Evolutionary conservation across 2,888 invertebrate species (phyloP).

Genomic region (Plusia festucae): DNA sequence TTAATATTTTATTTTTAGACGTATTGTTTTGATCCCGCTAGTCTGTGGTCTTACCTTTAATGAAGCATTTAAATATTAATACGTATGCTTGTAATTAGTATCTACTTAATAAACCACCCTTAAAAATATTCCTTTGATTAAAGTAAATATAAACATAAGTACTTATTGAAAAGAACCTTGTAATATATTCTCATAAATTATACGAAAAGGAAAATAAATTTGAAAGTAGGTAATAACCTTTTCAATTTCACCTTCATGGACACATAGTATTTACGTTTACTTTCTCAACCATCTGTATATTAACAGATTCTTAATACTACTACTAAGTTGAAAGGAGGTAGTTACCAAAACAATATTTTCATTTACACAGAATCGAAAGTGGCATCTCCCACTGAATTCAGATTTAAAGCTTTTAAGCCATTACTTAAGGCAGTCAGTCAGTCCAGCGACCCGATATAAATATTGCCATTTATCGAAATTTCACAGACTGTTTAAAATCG

Average conservation of each 20-base stretch:
- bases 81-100: neutral
- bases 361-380: neutral
- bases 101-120: neutral
- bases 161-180: neutral
- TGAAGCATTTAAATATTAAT: neutral
- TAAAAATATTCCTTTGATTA: neutral
- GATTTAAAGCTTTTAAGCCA: constrained; percentile 31
- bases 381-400: constrained; percentile 12
- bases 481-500: constrained; percentile 47
- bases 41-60: neutral
- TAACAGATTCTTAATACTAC: too few relatives aligned
- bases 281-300: too few relatives aligned
- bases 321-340: too few relatives aligned
- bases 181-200: neutral
- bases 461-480: constrained; percentile 47
- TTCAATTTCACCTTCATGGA: too few relatives aligned
- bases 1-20: neutral
- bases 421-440: constrained; percentile 43
- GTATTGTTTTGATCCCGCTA: neutral
- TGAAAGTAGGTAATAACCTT: too few relatives aligned
- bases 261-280: too few relatives aligned
- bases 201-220: too few relatives aligned
- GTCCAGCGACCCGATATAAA: constrained; percentile 46
- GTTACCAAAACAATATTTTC: too few relatives aligned
- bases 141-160: neutral